phyloP scores from a whole-genome alignment of 2,797 vertebrate genomes.

The Pachyuromys duprasi region DNA sequence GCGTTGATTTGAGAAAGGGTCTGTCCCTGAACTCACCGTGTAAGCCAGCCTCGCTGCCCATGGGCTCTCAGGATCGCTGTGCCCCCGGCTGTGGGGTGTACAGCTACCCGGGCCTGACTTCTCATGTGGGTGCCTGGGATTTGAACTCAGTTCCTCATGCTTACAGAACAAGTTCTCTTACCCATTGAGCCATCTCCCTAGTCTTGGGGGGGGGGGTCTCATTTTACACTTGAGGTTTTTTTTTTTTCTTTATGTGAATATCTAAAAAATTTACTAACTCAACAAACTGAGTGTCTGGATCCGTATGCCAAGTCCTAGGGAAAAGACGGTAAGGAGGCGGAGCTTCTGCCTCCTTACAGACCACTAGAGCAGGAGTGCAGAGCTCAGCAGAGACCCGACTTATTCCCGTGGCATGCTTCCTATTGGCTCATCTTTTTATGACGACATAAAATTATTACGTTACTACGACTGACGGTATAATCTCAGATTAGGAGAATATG shows the following conservation, averaged over 20 bases:
- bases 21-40: background rate
- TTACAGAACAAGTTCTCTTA: background rate
- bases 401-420: background rate
- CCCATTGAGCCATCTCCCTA: background rate
- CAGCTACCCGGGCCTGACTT: background rate
- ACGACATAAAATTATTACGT: too few relatives aligned
- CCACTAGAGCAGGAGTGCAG: background rate
- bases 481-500: conserved; percentile 18
- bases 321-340: background rate
- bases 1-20: background rate
- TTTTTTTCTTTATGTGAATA: background rate
- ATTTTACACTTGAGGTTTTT: background rate
- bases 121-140: background rate
- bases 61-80: background rate
- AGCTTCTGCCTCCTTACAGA: background rate
- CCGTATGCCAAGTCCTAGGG: background rate
- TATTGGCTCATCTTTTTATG: background rate
- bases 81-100: background rate
- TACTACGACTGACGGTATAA: background rate
- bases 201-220: background rate
- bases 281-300: background rate
- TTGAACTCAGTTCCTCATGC: background rate
- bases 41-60: background rate
- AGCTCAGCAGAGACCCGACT: background rate
- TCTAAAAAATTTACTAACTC: background rate